phyloP scores from a whole-genome alignment of 2,113 vertebrate species.

The Leptobrachium ailaonicum region DNA sequence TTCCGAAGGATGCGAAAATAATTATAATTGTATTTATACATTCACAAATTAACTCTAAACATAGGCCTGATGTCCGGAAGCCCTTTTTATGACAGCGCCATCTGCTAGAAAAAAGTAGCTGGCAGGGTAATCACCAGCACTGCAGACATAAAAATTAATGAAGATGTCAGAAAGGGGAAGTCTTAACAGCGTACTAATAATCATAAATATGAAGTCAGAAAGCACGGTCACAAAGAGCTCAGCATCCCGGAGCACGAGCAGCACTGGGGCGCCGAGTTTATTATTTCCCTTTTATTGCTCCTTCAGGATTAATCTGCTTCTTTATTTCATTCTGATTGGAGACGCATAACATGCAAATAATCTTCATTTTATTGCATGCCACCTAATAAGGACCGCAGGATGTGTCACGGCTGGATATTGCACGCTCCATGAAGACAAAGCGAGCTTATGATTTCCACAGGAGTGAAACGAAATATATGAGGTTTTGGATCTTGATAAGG shows the following conservation, averaged over 20 bases:
- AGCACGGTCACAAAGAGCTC: conserved; percentile 35
- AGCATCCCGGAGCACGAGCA: conserved; percentile 40
- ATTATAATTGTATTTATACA: too few relatives aligned
- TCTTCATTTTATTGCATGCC: conserved; percentile 41
- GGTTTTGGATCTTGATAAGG: conserved; percentile 43
- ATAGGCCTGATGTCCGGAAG: conserved; percentile 9
- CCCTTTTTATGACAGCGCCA: conserved; percentile 41
- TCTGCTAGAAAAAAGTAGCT: conserved; percentile 40
- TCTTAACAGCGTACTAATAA: conserved; percentile 38
- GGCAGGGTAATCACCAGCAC: conserved; percentile 38
- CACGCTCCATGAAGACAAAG: conserved; percentile 36
- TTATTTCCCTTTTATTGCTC: conserved; percentile 28
- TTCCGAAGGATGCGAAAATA: too few relatives aligned
- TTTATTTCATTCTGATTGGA: conserved; percentile 52
- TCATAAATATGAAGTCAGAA: conserved; percentile 51
- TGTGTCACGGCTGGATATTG: background rate
- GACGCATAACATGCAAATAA: conserved; percentile 33
- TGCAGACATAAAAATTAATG: conserved; percentile 50
- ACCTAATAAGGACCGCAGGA: conserved; percentile 1
- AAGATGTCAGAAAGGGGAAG: conserved; percentile 49
- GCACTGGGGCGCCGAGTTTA: conserved; percentile 33
- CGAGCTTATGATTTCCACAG: conserved; percentile 24
- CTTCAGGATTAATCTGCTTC: conserved; percentile 43
- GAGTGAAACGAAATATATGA: conserved; percentile 39
- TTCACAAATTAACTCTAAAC: conserved; percentile 14